Evolutionary conservation across 1,140 invertebrate genomes (phyloP).

Genomic region (honey bee (Apis mellifera)): Amel_HAv3.1 CM009940.2:11802501-11803000

Average conservation of each 20-base stretch:
- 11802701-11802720: conserved; percentile 13
- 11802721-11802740: not conserved
- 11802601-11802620: too few relatives aligned
- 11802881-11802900: too few relatives aligned
- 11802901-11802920: too few relatives aligned
- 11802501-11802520: not conserved
- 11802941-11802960: too few relatives aligned
- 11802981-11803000: too few relatives aligned
- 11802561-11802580: not conserved
- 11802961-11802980: too few relatives aligned
- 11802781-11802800: not conserved
- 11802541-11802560: not conserved
- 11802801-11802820: not conserved
- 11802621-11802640: too few relatives aligned
- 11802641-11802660: not conserved
- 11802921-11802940: too few relatives aligned
- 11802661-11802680: not conserved
- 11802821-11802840: not conserved
- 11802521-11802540: not conserved
- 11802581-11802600: not conserved
- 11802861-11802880: conserved; percentile 30
- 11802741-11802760: not conserved
- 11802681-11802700: not conserved
- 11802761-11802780: not conserved
- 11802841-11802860: not conserved